Percentiles rank a stretch among this genome's conserved stretches.
Evolutionary conservation across 2,888 invertebrate species (phyloP).

Genomic region (Eupithecia pulchellata): DNA sequence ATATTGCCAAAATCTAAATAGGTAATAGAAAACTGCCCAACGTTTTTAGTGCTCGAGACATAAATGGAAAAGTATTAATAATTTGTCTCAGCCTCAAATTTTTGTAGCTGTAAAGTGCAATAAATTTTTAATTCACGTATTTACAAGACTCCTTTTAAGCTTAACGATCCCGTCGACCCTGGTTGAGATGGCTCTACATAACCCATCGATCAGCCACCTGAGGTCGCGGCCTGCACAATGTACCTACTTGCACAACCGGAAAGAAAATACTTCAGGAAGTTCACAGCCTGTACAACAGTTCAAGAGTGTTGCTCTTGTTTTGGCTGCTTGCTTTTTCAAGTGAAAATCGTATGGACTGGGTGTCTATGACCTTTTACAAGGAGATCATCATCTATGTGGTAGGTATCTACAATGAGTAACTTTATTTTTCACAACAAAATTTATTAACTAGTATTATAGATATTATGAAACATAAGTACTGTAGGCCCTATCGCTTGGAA

Average conservation of each 20-base stretch:
- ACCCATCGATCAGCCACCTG: conserved; percentile 4
- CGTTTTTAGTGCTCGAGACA: background rate
- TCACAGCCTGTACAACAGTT: background rate
- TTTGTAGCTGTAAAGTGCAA: background rate
- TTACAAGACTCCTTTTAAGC: background rate
- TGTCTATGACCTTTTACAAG: background rate
- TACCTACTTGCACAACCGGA: conserved; percentile 3
- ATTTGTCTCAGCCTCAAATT: background rate
- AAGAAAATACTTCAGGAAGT: background rate
- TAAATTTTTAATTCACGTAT: background rate
- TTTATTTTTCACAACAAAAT: too few relatives aligned
- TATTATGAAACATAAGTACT: too few relatives aligned
- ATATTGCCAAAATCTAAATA: too few relatives aligned
- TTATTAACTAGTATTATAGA: too few relatives aligned
- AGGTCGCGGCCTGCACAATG: conserved; percentile 12
- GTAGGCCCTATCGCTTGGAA: too few relatives aligned
- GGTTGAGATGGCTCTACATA: conserved; percentile 10
- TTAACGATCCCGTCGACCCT: conserved; percentile 7
- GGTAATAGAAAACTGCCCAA: too few relatives aligned
- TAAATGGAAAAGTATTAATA: background rate
- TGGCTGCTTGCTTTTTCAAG: background rate
- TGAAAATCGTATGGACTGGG: background rate
- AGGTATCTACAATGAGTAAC: background rate
- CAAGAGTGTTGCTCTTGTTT: background rate
- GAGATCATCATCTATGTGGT: background rate